Evolutionary conservation across 2,797 vertebrate genomes (phyloP).

Genomic region (Alectoris magna): DNA sequence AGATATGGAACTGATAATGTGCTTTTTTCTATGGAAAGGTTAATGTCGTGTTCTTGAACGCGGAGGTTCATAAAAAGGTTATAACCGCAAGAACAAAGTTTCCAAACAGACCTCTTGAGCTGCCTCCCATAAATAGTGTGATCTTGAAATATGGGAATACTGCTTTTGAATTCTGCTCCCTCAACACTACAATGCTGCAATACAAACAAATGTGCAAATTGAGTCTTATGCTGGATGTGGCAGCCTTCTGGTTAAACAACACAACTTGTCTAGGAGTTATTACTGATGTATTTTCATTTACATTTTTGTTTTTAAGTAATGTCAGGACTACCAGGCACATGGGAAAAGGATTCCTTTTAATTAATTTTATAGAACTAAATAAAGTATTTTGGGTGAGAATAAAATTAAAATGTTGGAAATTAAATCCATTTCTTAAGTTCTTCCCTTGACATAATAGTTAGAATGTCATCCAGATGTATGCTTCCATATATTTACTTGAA

Average conservation of each 20-base stretch:
- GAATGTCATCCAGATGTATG: neutral
- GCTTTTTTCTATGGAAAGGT: neutral
- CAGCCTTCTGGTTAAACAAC: neutral
- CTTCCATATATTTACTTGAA: neutral
- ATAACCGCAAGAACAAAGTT: neutral
- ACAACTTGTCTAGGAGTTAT: neutral
- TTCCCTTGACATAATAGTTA: neutral
- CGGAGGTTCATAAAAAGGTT: neutral
- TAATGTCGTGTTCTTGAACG: neutral
- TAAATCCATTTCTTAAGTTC: neutral
- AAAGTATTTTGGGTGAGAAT: neutral
- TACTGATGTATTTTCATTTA: neutral
- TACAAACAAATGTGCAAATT: neutral
- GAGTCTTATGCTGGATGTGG: neutral
- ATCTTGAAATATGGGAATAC: neutral
- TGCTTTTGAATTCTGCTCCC: neutral
- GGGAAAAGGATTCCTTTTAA: accelerated
- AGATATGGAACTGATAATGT: neutral
- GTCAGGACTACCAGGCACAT: neutral
- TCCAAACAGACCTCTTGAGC: neutral
- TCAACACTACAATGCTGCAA: neutral
- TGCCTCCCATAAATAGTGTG: neutral
- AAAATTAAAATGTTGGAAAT: neutral
- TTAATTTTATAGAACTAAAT: neutral
- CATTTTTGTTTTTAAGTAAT: neutral